Percentiles rank a stretch among this genome's conserved stretches.
Conservation (phyloP, 2,888 invertebrate genomes). For the Hypomecis atomaria region DNA sequence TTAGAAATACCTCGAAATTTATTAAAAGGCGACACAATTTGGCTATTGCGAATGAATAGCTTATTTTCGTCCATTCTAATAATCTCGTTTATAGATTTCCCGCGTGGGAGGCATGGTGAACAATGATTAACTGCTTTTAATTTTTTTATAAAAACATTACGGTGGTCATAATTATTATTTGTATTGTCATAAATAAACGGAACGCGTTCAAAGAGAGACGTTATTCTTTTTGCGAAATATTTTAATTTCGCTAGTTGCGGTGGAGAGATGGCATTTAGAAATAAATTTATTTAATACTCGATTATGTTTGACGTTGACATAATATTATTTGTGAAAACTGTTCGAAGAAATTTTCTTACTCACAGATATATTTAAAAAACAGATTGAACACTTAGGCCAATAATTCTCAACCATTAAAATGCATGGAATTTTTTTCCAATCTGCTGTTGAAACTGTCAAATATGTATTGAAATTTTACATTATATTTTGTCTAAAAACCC, state of each 20-base stretch:
- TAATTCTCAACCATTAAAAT: too few species aligned
- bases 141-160: slow-evolving; percentile 50
- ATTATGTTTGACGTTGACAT: too few species aligned
- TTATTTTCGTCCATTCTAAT: slow-evolving; percentile 65
- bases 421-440: too few species aligned
- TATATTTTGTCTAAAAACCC: too few species aligned
- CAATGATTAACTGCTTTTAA: slow-evolving; percentile 62
- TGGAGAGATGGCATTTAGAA: not conserved
- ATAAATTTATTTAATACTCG: not conserved
- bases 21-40: slow-evolving; percentile 64
- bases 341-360: too few species aligned
- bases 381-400: too few species aligned
- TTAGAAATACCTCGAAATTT: slow-evolving; percentile 62
- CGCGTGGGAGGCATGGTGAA: slow-evolving; percentile 54
- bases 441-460: too few species aligned
- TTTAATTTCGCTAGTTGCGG: slow-evolving; percentile 8
- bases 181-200: slow-evolving; percentile 42
- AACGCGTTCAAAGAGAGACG: slow-evolving; percentile 33
- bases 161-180: slow-evolving; percentile 45
- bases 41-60: slow-evolving; percentile 61
- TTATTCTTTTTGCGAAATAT: slow-evolving; percentile 17
- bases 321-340: too few species aligned
- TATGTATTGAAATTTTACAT: too few species aligned
- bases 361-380: too few species aligned
- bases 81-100: slow-evolving; percentile 59